A percentile compares a stretch with the other conserved stretches of the same genome.
Conservation (phyloP, 2,797 vertebrate genomes). For the Pteronotus mesoamericanus region DNA sequence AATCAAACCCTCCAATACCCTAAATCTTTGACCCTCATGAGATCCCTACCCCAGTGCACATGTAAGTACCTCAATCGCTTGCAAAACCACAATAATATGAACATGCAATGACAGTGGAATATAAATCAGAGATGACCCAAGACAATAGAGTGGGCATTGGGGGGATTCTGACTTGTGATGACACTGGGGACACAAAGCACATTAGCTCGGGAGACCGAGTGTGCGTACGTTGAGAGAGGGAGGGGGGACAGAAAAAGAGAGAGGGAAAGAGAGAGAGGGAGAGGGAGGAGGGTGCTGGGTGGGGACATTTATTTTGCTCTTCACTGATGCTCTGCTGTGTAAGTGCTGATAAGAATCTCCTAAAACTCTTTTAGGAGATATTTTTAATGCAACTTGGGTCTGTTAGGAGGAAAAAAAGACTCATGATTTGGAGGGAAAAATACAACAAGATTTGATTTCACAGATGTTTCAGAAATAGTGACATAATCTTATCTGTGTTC, state of each 20-base stretch:
- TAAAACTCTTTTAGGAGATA: constrained; percentile 49
- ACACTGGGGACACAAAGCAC: fast-evolving
- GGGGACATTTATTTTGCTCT: not conserved
- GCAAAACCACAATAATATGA: not conserved
- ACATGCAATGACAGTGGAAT: fast-evolving
- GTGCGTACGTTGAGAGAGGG: fast-evolving
- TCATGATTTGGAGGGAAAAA: not conserved
- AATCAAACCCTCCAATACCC: not conserved
- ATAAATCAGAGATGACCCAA: not conserved
- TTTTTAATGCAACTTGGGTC: not conserved
- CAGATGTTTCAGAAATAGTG: constrained; percentile 63
- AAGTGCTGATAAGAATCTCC: constrained; percentile 47
- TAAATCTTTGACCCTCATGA: not conserved
- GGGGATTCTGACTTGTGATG: fast-evolving
- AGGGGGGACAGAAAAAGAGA: fast-evolving
- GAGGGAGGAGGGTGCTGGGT: too few species aligned
- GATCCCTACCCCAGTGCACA: not conserved
- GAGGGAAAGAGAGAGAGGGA: fast-evolving
- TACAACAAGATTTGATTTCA: constrained; percentile 73
- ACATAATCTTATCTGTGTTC: constrained; percentile 73
- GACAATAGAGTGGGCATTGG: not conserved
- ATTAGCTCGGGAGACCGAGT: fast-evolving
- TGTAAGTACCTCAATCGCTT: not conserved
- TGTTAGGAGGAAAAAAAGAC: not conserved
- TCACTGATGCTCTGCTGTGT: not conserved